Base-by-base conservation (phyloP, 1,140 invertebrate species). In the Ericerus pela region DNA sequence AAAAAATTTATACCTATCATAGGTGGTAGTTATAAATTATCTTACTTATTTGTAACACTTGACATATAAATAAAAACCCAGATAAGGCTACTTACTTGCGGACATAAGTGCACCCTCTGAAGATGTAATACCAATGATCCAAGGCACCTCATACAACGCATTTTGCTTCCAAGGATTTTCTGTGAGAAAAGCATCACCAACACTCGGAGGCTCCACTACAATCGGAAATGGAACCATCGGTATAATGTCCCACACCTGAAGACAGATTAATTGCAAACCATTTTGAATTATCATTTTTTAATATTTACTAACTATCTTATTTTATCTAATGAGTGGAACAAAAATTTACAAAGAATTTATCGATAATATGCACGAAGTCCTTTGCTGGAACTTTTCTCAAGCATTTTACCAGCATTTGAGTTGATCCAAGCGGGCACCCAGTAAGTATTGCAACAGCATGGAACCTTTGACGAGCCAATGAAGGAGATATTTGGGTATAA, bases 401-500 rank as follows among this genome's bases (percentile, higher is more conserved):
- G 30, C 51, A 52, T 29, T 52, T 52, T 8, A 52, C 12, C 2
- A 51, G 20, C 28, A 14, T 52, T 52, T 47, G 41, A 22, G 36
- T 14, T 16, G n/a, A n/a, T n/a, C n/a, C n/a, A n/a, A n/a, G n/a
- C 5, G 5, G 5, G 16, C 41, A 47, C 4, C 20, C 41, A 3
- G 16, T 24, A 2, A 47, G 6, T 5, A 24, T 22, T 24, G 20
- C 41, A 24, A 47, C 16, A 16, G 41, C 20, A 47, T 3, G 2
- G 4, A 24, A 18, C 16, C 26, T 20, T 22, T 47, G 41, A 10
- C 26, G 4, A 47, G 41, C 41, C 16, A 47, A 47, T 2, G 10
- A 8, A 16, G 6, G 16, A 24, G 12, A 4, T 4, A 22, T 47
- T 3, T 24, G 41, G 0, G 80, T 76, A 82, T 82, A 85, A 5